Evolutionary conservation across 2,113 vertebrate species (phyloP), one percentile per base, ranked within the genome.

Genomic region (Tursiops truncatus): DNA sequence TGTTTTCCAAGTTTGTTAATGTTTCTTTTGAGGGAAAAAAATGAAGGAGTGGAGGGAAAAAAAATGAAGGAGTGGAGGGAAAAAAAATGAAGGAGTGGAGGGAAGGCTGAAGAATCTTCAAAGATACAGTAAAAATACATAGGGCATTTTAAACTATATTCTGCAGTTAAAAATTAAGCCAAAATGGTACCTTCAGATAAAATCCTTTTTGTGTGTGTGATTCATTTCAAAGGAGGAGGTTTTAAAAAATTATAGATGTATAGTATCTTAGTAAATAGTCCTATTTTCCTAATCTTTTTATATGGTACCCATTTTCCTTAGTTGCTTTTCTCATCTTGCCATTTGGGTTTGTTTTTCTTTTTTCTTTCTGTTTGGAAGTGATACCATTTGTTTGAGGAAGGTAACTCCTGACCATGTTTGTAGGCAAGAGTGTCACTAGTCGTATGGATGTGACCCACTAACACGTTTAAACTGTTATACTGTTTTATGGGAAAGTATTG

Each of bases 341-440:
- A 47, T 97, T 96, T 97, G 96, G 77, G 76, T 58, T 92, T 97
- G 28, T 62, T 70, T 84, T 67, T 82, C 14, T 68, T 79, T 67
- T 63, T 71, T 73, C 18, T 83, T 63, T 28, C 80, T 76, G 33
- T 89, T 97, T 97, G 63, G 58, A 87, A 92, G 41, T 62, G 23
- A 38, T 91, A 53, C 93, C 90, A 77, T 95, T 97, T 97, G 94
- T 94, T 91, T 11, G 79, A 86, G 60, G n/a, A 88, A 90, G 68
- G 31, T 94, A 68, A 71, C 68, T 94, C 26, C n/a, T 89, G 21
- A 31, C 65, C 58, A 60, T 65, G 60, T 95, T 91, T 93, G 33
- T 50, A 84, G 56, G 95, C 60, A 95, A 73, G 63, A 90, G 62
- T 94, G 92, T 94, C 44, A 58, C 20, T 85, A 50, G 38, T 68